Conservation (phyloP, 2,888 invertebrate genomes). For the Cheilosia pagana region DNA sequence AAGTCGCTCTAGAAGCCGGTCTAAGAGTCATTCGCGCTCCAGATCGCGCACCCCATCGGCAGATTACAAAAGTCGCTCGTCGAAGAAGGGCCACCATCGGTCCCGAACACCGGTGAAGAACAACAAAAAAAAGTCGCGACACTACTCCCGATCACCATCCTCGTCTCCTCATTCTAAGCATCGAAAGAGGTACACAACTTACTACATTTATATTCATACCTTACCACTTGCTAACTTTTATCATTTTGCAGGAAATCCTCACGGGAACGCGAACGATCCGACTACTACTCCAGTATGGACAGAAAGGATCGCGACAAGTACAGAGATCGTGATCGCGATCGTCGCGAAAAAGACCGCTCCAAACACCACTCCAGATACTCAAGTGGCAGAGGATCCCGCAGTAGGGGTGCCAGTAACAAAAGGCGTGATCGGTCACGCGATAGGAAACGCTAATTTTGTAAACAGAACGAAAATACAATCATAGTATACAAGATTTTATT, state of each 20-base stretch:
- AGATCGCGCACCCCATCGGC: conserved; percentile 78
- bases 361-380: conserved; percentile 81
- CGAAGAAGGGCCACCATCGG: conserved; percentile 76
- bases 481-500: conserved; percentile 45
- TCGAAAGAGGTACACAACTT: conserved; percentile 80
- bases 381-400: conserved; percentile 78
- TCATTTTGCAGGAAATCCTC: conserved; percentile 76
- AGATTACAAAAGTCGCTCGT: conserved; percentile 73
- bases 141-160: conserved; percentile 82
- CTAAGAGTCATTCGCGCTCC: conserved; percentile 79
- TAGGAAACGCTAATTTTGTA: conserved; percentile 79
- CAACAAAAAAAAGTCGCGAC: conserved; percentile 81
- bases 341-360: conserved; percentile 74
- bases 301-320: conserved; percentile 79
- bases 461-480: conserved; percentile 9
- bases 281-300: conserved; percentile 78
- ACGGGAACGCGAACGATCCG: conserved; percentile 79
- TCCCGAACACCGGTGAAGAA: conserved; percentile 78
- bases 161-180: conserved; percentile 83
- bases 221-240: neutral
- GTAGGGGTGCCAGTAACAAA: conserved; percentile 78
- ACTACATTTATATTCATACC: neutral
- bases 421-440: conserved; percentile 81
- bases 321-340: conserved; percentile 79
- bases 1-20: conserved; percentile 77